phyloP scores from a whole-genome alignment of 2,113 vertebrate genomes.

The Zingel zingel region DNA sequence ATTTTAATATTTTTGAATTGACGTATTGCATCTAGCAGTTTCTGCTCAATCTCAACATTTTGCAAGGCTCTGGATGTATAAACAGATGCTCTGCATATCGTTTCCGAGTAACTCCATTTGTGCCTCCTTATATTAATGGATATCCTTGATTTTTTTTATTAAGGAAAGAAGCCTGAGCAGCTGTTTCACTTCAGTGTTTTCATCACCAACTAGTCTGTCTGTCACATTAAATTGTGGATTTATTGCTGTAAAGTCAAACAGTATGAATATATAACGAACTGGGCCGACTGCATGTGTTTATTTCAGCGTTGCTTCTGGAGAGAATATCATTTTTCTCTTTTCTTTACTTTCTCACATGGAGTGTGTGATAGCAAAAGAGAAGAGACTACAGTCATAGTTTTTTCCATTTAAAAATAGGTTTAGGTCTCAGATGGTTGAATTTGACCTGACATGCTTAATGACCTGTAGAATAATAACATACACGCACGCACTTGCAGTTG shows the following conservation, averaged over 20 bases:
- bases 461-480: conserved; percentile 27
- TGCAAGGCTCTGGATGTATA: conserved; percentile 1
- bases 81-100: conserved; percentile 44
- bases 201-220: conserved; percentile 43
- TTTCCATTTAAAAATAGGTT: not conserved
- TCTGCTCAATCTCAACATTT: conserved; percentile 9
- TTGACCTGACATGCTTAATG: conserved; percentile 14
- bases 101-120: conserved; percentile 14
- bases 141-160: not conserved
- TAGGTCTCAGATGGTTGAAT: not conserved
- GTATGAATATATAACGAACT: conserved; percentile 30
- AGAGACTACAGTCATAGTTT: not conserved
- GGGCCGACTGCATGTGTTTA: conserved; percentile 7
- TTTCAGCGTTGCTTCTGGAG: conserved; percentile 12
- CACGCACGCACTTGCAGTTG: conserved; percentile 21
- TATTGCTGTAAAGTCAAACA: conserved; percentile 40
- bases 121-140: conserved; percentile 13
- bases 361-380: not conserved
- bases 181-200: conserved; percentile 56
- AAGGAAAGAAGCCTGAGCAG: conserved; percentile 39
- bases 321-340: conserved; percentile 3
- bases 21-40: conserved; percentile 9
- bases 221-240: conserved; percentile 43
- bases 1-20: not conserved
- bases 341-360: not conserved